phyloP scores from a whole-genome alignment of 2,888 invertebrate genomes.

The Prostheceraeus crozeri region DNA sequence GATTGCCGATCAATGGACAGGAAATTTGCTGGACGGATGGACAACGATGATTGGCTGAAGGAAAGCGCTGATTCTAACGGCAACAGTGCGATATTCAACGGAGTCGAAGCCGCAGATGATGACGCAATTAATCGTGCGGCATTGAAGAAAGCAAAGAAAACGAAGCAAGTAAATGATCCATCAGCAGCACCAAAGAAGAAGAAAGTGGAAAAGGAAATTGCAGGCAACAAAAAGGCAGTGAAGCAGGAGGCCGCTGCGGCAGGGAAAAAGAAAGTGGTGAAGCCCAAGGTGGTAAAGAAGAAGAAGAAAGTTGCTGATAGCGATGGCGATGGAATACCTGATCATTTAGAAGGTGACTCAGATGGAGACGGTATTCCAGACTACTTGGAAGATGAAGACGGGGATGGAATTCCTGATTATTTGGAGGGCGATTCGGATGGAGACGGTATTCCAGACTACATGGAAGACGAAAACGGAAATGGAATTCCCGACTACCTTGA shows the following conservation, averaged over 20 bases:
- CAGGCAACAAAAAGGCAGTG: slow-evolving; percentile 20
- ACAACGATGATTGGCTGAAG: too few species aligned
- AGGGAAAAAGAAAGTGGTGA: slow-evolving; percentile 31
- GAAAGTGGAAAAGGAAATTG: background rate
- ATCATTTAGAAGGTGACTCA: slow-evolving; percentile 29
- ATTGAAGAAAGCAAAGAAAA: slow-evolving; percentile 35
- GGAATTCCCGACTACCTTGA: slow-evolving; percentile 47
- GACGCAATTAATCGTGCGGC: slow-evolving; percentile 28
- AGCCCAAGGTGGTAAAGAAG: background rate
- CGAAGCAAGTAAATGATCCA: background rate
- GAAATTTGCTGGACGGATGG: too few species aligned
- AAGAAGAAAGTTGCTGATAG: slow-evolving; percentile 40
- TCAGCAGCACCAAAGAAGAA: background rate
- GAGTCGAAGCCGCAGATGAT: too few species aligned
- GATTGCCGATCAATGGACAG: too few species aligned
- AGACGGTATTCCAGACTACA: slow-evolving; percentile 47
- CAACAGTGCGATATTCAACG: too few species aligned
- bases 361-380: slow-evolving; percentile 44
- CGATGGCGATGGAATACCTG: slow-evolving; percentile 48
- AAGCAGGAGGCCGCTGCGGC: slow-evolving; percentile 1
- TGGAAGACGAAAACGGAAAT: slow-evolving; percentile 46
- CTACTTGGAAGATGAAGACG: slow-evolving; percentile 45
- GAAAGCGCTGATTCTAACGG: too few species aligned
- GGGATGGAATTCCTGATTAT: slow-evolving; percentile 45
- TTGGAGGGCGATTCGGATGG: slow-evolving; percentile 42